Conservation (phyloP, 92 coral and sea anemone genomes). For the Porites cylindrica region DNA sequence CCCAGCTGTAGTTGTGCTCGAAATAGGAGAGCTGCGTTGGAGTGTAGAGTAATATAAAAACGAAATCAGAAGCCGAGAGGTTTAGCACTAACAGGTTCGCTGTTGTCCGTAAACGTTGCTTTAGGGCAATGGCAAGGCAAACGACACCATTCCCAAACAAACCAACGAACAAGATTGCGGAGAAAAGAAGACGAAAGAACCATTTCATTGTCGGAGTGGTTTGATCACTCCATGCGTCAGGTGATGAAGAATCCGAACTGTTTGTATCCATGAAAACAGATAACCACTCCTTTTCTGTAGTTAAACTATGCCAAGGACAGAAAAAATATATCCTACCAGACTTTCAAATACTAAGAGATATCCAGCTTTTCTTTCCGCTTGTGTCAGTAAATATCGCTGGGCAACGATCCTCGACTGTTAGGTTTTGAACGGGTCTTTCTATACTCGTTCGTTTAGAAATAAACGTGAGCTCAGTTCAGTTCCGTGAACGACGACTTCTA, state of each 20-base stretch:
- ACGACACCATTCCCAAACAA: conserved; percentile 79
- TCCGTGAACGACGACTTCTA: no score
- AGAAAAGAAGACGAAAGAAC: conserved; percentile 74
- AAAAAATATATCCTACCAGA: background rate
- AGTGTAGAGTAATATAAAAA: conserved; percentile 72
- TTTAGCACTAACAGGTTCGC: conserved; percentile 74
- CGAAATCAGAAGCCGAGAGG: conserved; percentile 78
- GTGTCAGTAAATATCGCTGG: no score
- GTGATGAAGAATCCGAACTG: background rate
- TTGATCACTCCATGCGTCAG: conserved; percentile 25
- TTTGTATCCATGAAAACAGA: background rate
- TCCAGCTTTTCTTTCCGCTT: no score
- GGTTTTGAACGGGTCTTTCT: no score
- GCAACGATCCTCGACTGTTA: no score
- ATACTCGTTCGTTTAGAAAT: no score
- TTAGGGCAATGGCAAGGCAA: conserved; percentile 61
- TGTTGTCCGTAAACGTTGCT: conserved; percentile 73
- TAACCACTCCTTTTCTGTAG: background rate
- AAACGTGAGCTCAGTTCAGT: no score
- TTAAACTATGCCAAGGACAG: background rate
- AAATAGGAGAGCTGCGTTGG: conserved; percentile 80
- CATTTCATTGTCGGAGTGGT: conserved; percentile 61
- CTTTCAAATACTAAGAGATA: background rate
- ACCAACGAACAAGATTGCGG: conserved; percentile 63
- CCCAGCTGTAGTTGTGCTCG: conserved; percentile 85